phyloP scores from a whole-genome alignment of 2,113 vertebrate species.

The Vulpes ferrilata region DNA sequence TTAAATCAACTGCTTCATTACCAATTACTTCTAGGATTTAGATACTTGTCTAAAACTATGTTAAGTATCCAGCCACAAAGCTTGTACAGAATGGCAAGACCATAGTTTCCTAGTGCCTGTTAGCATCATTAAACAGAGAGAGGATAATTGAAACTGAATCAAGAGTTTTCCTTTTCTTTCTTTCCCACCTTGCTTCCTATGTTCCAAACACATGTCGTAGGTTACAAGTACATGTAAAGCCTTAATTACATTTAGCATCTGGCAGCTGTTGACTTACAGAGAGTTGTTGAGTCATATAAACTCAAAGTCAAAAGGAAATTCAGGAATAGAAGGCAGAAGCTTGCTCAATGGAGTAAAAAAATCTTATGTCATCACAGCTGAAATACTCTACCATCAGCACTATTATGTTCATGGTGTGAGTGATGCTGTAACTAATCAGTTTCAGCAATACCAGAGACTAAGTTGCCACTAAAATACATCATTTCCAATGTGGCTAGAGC shows the following conservation, averaged over 20 bases:
- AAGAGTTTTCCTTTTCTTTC: conserved; percentile 79
- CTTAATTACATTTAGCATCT: conserved; percentile 83
- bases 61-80: conserved; percentile 53
- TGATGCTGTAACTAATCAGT: not conserved
- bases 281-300: conserved; percentile 78
- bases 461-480: conserved; percentile 9
- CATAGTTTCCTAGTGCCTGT: not conserved
- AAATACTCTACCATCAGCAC: not conserved
- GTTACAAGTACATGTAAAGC: conserved; percentile 78
- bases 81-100: conserved; percentile 39
- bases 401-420: not conserved
- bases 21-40: not conserved
- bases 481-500: not conserved
- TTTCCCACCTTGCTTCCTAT: conserved; percentile 82
- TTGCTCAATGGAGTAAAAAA: conserved; percentile 20
- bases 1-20: conserved; percentile 26
- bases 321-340: conserved; percentile 72
- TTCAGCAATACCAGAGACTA: conserved; percentile 45
- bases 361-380: conserved; percentile 13
- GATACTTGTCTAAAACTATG: conserved; percentile 43
- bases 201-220: conserved; percentile 77
- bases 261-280: conserved; percentile 86
- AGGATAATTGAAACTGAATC: conserved; percentile 79
- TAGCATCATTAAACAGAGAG: not conserved
- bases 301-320: conserved; percentile 79